These are phyloP conservation scores for Caenorhabditis plicata DNA, from an alignment of 2,888 invertebrate species.

Conservation along the genomic window DNA sequence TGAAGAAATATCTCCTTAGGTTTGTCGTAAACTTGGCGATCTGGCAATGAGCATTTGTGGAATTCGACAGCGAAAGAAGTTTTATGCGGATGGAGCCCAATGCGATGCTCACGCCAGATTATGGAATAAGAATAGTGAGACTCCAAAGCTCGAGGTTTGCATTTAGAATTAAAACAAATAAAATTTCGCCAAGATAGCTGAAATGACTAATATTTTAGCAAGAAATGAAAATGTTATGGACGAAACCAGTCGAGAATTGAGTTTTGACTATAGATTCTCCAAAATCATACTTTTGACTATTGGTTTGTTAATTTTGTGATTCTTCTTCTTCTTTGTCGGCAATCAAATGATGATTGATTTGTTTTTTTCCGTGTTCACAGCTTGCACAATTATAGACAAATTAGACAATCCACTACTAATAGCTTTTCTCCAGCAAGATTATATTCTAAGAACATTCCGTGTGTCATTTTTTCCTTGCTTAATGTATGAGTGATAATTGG, in stretches of 20 bases:
- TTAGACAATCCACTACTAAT: too few relatives aligned
- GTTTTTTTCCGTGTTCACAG: not conserved
- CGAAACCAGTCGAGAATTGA: slow-evolving; percentile 7
- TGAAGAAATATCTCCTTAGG: slow-evolving; percentile 10
- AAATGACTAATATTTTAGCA: slow-evolving; percentile 9
- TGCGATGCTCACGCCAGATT: slow-evolving; percentile 16
- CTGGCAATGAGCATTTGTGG: slow-evolving; percentile 16
- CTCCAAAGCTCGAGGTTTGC: slow-evolving; percentile 29
- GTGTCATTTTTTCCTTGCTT: slow-evolving; percentile 8
- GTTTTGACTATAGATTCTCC: not conserved
- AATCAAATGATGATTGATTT: not conserved
- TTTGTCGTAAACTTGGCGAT: slow-evolving; percentile 25
- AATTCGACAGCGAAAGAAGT: slow-evolving; percentile 17
- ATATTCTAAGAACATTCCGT: slow-evolving; percentile 2
- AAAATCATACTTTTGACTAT: not conserved
- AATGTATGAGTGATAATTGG: not conserved
- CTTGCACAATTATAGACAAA: not conserved
- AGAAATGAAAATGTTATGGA: slow-evolving; percentile 31
- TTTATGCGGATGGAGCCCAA: slow-evolving; percentile 16
- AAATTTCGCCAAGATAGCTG: not conserved
- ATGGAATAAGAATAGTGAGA: slow-evolving; percentile 13
- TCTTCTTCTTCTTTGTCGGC: not conserved
- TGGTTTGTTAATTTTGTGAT: not conserved
- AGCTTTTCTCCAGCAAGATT: slow-evolving; percentile 6
- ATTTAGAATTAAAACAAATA: not conserved